Evolutionary conservation across 2,113 vertebrate species (phyloP).

Genomic region (Calonectris borealis): DNA sequence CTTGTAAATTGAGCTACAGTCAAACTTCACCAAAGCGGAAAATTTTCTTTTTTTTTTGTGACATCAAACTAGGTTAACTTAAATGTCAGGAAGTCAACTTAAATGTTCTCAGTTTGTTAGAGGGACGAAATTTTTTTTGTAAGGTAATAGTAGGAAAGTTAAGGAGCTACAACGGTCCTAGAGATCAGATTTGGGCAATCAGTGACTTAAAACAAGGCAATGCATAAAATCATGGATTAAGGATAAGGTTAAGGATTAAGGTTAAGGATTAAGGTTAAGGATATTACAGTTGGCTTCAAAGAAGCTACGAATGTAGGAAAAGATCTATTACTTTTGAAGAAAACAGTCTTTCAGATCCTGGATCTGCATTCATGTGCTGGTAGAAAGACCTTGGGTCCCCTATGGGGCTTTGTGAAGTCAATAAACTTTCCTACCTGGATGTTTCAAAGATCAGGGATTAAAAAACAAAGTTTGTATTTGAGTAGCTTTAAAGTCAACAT

Average conservation of each 20-base stretch:
- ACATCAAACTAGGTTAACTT: not conserved
- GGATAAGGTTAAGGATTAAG: not conserved
- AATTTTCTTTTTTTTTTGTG: not conserved
- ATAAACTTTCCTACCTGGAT: conserved; percentile 1
- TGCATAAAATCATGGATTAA: not conserved
- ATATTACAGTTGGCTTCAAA: not conserved
- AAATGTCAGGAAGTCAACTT: not conserved
- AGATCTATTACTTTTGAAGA: not conserved
- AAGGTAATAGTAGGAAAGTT: not conserved
- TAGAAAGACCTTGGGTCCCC: not conserved
- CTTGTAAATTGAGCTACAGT: not conserved
- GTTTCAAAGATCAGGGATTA: conserved; percentile 35
- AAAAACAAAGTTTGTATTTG: not conserved
- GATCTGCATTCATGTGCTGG: not conserved
- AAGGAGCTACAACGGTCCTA: not conserved
- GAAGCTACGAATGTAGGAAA: not conserved
- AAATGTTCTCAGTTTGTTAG: not conserved
- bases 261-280: not conserved
- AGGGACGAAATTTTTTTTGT: not conserved
- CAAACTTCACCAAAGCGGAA: not conserved
- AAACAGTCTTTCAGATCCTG: not conserved
- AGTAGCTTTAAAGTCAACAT: conserved; percentile 33
- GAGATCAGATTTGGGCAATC: not conserved
- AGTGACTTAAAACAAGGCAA: not conserved
- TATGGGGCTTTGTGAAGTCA: not conserved